Base-by-base conservation (phyloP, 2,888 invertebrate species). In the Arctia plantaginis region DNA sequence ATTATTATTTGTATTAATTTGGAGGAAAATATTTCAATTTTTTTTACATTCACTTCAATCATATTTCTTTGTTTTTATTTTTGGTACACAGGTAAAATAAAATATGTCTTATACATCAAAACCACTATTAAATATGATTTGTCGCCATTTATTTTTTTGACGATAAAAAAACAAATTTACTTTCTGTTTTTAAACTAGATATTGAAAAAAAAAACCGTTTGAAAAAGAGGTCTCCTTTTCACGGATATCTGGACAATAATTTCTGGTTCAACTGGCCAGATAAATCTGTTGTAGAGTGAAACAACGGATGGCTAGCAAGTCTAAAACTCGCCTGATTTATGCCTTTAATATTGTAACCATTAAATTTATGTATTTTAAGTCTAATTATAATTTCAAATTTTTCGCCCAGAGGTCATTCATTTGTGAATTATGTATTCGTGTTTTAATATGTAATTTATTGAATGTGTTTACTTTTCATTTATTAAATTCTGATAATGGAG, bases 191-290 rank as follows among this genome's bases (percentile, higher is more conserved):
- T 8, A 76, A 82, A 84, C 77, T 73, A 72, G 51, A 62, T 39
- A 27, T 55, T 44, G 18, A 69, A 59, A 71, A 76, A 75, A 80
- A 84, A 83, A 77, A 68, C 72, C n/a, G 76, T 71, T 80, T 71
- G 73, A 79, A 80, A 82, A 77, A 82, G 82, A 86, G 80, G 84
- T 86, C 86, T 86, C 86, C 88, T 86, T 86, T 89, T 88, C 85
- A 89, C 89, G 88, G 89, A 84, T 81, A 84, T 86, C 83, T 88
- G 85, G 82, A 81, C 90, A 89, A 91, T 92, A 88, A 87, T 85
- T 91, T 92, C 91, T 90, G 86, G 89, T 86, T 89, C 89, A 89
- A 85, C 88, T 89, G 82, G 80, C 87, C 82, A 85, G 87, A 88
- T 85, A 87, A 89, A 89, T 88, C 86, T 88, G 88, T 85, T 85